These are phyloP conservation scores for Antennarius striatus DNA, from an alignment of 2,113 vertebrate species.

Conservation along the genomic window DNA sequence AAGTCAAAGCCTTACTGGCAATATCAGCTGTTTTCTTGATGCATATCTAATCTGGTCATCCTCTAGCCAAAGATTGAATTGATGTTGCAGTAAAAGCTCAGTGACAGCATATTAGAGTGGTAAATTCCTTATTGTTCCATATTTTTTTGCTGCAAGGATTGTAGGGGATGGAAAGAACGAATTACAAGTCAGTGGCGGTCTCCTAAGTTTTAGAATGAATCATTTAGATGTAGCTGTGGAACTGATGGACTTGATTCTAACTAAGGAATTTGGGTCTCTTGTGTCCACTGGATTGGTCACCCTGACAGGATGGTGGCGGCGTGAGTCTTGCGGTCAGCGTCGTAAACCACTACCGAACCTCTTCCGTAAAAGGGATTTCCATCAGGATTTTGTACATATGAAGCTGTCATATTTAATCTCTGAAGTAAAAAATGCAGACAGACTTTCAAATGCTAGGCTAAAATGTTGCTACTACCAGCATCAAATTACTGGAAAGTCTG, in stretches of 20 bases:
- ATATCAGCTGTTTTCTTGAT: constrained; percentile 25
- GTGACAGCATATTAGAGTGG: constrained; percentile 5
- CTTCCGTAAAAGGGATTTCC: constrained; percentile 62
- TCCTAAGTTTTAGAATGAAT: constrained; percentile 57
- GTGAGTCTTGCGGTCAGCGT: constrained; percentile 38
- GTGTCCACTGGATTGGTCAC: constrained; percentile 47
- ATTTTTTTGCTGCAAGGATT: constrained; percentile 11
- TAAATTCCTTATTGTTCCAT: constrained; percentile 19
- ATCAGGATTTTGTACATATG: constrained; percentile 62
- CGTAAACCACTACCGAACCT: constrained; percentile 53
- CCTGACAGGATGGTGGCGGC: constrained; percentile 14
- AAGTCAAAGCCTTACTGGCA: constrained; percentile 47
- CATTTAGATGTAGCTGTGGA: constrained; percentile 69
- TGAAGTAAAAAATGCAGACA: constrained; percentile 19
- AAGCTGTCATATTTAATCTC: constrained; percentile 31
- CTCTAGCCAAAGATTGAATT: constrained; percentile 21
- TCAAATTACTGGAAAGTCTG: background rate
- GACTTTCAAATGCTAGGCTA: constrained; percentile 3
- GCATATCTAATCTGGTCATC: constrained; percentile 13
- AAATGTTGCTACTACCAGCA: background rate
- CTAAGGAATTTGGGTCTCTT: constrained; percentile 18
- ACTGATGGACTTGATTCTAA: constrained; percentile 65
- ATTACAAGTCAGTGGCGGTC: constrained; percentile 35
- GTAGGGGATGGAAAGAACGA: constrained; percentile 23
- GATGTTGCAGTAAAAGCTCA: constrained; percentile 9